These are phyloP conservation scores for Flexamia atlantica DNA, from an alignment of 2,888 invertebrate genomes.

Conservation along the genomic window DNA sequence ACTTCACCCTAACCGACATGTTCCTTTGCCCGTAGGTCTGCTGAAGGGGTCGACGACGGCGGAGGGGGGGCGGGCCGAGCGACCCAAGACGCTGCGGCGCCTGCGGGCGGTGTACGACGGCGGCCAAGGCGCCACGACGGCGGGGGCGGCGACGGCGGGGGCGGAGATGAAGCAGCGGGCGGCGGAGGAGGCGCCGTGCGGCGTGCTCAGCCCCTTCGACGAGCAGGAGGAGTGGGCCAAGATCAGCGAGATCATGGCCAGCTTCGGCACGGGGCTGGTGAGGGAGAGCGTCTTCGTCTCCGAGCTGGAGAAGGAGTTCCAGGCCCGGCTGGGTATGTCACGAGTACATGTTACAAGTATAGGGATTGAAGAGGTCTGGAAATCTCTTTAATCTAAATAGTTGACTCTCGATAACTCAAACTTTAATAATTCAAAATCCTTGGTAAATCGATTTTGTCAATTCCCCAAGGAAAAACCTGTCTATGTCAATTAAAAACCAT, in stretches of 20 bases:
- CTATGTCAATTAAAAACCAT: too few species aligned
- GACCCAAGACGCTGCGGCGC: constrained; percentile 86
- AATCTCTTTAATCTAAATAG: too few species aligned
- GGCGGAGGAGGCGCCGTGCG: constrained; percentile 58
- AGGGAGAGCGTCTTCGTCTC: constrained; percentile 87
- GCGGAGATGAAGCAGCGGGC: constrained; percentile 57
- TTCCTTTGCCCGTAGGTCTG: constrained; percentile 78
- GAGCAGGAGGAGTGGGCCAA: constrained; percentile 98
- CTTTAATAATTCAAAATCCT: too few species aligned
- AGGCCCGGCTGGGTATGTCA: constrained; percentile 84
- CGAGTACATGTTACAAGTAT: too few species aligned
- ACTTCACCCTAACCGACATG: too few species aligned
- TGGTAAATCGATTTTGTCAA: too few species aligned
- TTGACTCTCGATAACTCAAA: too few species aligned
- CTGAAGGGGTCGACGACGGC: constrained; percentile 89
- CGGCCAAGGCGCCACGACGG: constrained; percentile 43
- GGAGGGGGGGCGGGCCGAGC: constrained; percentile 78
- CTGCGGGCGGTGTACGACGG: constrained; percentile 84
- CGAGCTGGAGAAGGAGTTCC: constrained; percentile 89
- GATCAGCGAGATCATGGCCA: constrained; percentile 97
- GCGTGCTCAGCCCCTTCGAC: constrained; percentile 89
- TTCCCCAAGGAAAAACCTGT: too few species aligned
- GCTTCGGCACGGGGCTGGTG: constrained; percentile 91
- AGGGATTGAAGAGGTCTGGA: too few species aligned
- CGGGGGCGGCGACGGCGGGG: constrained; percentile 50